phyloP scores from a whole-genome alignment of 2,113 vertebrate genomes.

The Cyanistes caeruleus region DNA sequence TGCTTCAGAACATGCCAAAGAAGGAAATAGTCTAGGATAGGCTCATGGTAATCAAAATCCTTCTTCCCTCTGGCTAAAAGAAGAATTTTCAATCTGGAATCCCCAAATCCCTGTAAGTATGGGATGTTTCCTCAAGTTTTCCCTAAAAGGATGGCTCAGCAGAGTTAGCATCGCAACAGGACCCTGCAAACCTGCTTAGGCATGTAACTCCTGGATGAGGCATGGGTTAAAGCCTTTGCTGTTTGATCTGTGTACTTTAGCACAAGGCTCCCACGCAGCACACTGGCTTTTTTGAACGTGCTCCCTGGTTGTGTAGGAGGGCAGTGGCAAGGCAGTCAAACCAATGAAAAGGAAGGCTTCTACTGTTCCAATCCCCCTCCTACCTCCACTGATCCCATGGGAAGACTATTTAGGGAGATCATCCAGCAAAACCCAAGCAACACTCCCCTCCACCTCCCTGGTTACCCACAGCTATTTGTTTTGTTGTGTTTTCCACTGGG shows the following conservation, averaged over 20 bases:
- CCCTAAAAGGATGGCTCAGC: background rate
- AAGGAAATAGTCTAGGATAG: background rate
- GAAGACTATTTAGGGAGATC: constrained; percentile 3
- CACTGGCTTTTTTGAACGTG: background rate
- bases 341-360: background rate
- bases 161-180: rapidly evolving
- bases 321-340: background rate
- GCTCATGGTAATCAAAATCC: background rate
- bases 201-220: background rate
- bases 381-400: background rate
- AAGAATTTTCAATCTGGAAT: background rate
- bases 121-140: background rate
- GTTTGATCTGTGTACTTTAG: background rate
- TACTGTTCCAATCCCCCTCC: background rate
- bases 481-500: background rate
- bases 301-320: background rate
- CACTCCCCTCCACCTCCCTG: background rate
- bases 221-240: background rate
- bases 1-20: background rate
- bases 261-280: background rate
- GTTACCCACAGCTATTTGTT: constrained; percentile 43
- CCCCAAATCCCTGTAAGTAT: background rate
- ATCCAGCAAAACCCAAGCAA: background rate
- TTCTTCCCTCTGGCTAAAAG: background rate
- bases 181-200: background rate